Conservation (phyloP, 2,888 invertebrate species). For the Gymnosoma rotundatum region DNA sequence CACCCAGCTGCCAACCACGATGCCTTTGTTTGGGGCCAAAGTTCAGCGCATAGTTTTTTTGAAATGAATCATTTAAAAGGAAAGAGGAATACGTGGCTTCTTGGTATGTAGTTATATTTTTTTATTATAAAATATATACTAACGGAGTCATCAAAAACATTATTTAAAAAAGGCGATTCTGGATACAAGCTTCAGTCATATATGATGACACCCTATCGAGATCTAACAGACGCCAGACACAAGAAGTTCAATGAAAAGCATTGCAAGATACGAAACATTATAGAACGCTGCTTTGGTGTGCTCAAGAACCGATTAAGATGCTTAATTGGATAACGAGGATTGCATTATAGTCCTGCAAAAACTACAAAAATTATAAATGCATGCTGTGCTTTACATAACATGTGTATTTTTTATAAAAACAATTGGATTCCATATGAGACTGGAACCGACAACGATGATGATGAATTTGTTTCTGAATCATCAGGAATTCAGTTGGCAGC, state of each 20-base stretch:
- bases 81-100: no score
- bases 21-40: no score
- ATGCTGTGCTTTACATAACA: slow-evolving; percentile 2
- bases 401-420: neutral
- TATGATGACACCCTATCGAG: no score
- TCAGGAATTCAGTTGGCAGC: neutral
- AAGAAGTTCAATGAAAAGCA: no score
- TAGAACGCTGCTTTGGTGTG: neutral
- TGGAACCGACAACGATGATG: neutral
- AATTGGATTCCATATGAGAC: neutral
- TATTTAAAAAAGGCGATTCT: neutral
- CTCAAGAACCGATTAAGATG: slow-evolving; percentile 1
- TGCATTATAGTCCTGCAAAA: neutral
- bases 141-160: neutral
- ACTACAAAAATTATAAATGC: neutral
- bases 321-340: neutral
- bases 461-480: neutral
- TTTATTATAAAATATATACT: neutral
- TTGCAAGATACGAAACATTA: neutral
- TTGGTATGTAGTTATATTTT: no score
- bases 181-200: neutral
- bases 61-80: no score
- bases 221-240: neutral
- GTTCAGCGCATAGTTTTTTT: no score
- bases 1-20: no score